Base-by-base conservation (phyloP, 2,797 vertebrate species). In the Trachops cirrhosus region DNA sequence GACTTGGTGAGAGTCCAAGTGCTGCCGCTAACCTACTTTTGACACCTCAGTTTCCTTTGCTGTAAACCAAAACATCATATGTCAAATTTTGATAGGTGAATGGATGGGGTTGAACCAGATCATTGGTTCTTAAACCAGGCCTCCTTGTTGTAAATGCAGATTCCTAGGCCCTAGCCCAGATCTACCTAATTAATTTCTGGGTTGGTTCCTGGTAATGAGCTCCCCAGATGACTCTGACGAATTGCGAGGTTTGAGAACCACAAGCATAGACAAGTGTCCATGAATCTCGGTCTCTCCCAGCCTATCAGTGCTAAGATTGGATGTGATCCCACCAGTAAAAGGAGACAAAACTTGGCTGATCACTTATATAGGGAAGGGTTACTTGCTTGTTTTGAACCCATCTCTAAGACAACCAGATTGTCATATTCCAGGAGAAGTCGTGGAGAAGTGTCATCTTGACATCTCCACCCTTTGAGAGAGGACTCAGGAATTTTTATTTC, bases 81-180 rank as follows among this genome's bases (percentile, higher is more conserved):
- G 3, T 74, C 54, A 87, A 93, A 92, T 71, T 93, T 74, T 70
- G 48, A n/a, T 89, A 88, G 29, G 14, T 80, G 24, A 52, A 41
- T 94, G 16, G 14, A 84, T 91, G 44, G 29, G 1, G 29, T 34
- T 62, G 50, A 93, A 91, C 8, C 48, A 90, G 84, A 85, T 62
- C 73, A 37, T 21, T 85, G 41, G n/a, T 88, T 93, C 73, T 84
- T 94, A 78, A 85, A 86, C 50, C 5, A 70, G 15, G n/a, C 59
- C 16, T 95, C 48, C 57, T 82, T 86, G 9, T 79, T 71, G 46
- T 77, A 91, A 94, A 93, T 83, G 78, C 85, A 96, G 57, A 73
- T 92, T 91, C 19, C 77, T 79, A 32, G 44, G 70, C 59, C 29
- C 11, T 12, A 67, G 34, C 73, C 68, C 46, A 74, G 44, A 89